phyloP scores from a whole-genome alignment of 2,888 invertebrate species.

The Stenotaenia linearis region DNA sequence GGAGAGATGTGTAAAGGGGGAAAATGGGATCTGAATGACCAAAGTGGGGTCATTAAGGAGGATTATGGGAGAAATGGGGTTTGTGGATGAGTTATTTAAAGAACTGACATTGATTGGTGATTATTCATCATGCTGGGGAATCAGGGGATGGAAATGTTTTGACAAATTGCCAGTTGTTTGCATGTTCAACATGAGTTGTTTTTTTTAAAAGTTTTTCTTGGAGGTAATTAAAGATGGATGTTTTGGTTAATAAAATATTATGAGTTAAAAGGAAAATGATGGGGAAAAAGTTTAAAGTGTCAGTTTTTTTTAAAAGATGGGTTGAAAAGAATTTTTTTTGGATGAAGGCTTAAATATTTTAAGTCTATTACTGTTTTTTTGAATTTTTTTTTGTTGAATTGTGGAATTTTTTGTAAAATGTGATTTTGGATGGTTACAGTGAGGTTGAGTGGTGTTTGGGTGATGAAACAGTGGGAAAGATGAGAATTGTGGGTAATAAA shows the following conservation, averaged over 20 bases:
- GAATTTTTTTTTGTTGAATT: no score
- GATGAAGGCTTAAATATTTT: no score
- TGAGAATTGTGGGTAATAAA: no score
- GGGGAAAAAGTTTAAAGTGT: neutral
- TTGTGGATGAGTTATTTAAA: neutral
- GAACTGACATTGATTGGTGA: neutral
- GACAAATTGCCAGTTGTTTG: slow-evolving; percentile 6
- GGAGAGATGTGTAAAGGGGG: neutral
- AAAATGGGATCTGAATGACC: neutral
- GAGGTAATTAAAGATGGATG: neutral
- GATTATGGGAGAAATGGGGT: neutral
- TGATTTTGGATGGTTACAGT: no score
- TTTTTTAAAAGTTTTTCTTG: neutral
- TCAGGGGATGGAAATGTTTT: neutral
- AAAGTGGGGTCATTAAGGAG: neutral
- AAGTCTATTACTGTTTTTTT: no score
- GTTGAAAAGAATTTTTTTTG: no score
- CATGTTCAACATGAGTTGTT: neutral
- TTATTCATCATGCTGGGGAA: neutral
- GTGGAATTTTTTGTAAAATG: no score
- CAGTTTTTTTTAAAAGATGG: no score
- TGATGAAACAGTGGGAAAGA: no score
- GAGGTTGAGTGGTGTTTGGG: no score
- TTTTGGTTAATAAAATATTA: neutral
- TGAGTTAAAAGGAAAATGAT: neutral